Evolutionary conservation across 2,888 invertebrate species (phyloP).

Genomic region (Dolichomitus sp.): DNA sequence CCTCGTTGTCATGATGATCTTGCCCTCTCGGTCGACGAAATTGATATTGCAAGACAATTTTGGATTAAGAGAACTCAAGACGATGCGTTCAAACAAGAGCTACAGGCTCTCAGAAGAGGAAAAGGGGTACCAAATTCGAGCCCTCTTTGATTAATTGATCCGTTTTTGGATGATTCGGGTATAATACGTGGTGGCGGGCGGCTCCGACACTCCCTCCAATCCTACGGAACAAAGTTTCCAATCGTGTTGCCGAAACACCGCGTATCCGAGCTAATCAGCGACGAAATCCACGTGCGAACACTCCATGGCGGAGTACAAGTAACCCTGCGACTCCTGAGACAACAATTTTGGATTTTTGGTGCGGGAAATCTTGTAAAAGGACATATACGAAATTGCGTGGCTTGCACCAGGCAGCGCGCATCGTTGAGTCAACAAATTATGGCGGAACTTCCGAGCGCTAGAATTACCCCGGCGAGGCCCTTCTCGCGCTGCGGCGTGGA

Average conservation of each 20-base stretch:
- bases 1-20: no score
- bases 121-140: not conserved
- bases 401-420: constrained; percentile 72
- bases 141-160: not conserved
- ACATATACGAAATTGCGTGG: constrained; percentile 72
- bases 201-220: not conserved
- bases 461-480: constrained; percentile 65
- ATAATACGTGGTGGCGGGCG: constrained; percentile 41
- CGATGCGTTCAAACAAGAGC: no score
- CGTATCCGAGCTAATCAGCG: constrained; percentile 11
- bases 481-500: constrained; percentile 78
- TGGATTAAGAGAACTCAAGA: no score
- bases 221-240: constrained; percentile 40
- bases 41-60: no score
- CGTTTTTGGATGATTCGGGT: constrained; percentile 5
- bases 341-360: constrained; percentile 75
- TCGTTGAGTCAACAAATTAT: constrained; percentile 71
- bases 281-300: constrained; percentile 58
- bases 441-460: constrained; percentile 76
- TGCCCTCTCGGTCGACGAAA: no score
- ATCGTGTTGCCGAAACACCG: constrained; percentile 53
- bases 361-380: constrained; percentile 66
- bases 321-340: constrained; percentile 53
- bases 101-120: not conserved
- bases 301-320: constrained; percentile 70